These are phyloP conservation scores for Hypomecis atomaria DNA, from an alignment of 2,888 invertebrate genomes.

Conservation along the genomic window DNA sequence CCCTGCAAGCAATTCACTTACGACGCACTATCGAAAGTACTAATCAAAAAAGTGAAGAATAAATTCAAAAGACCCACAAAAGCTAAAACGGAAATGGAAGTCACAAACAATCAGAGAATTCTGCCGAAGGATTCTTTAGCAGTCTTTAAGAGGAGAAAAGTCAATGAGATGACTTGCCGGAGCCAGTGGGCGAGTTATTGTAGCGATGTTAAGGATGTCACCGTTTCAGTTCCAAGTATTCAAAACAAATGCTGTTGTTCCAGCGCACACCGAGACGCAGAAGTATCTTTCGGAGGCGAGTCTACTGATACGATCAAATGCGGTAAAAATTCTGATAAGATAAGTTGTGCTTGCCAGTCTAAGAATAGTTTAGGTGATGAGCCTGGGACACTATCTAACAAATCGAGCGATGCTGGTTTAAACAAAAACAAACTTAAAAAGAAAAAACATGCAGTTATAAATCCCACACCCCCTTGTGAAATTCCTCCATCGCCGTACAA, in stretches of 20 bases:
- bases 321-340: no score
- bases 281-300: not conserved
- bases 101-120: conserved; percentile 45
- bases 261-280: conserved; percentile 37
- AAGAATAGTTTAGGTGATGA: no score
- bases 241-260: conserved; percentile 43
- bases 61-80: conserved; percentile 45
- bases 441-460: conserved; percentile 47
- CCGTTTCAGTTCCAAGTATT: conserved; percentile 45
- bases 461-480: conserved; percentile 41
- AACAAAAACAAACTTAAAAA: conserved; percentile 42
- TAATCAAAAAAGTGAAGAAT: conserved; percentile 44
- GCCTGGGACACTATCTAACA: no score
- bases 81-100: conserved; percentile 34
- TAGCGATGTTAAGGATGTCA: conserved; percentile 33
- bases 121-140: conserved; percentile 72
- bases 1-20: conserved; percentile 48
- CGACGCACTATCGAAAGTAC: conserved; percentile 29
- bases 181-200: conserved; percentile 51
- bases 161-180: conserved; percentile 60
- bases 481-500: conserved; percentile 50
- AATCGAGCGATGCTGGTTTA: conserved; percentile 47
- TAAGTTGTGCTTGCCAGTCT: no score
- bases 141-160: conserved; percentile 63
- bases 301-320: conserved; percentile 42